Evolutionary conservation across 2,113 vertebrate species (phyloP).

Genomic region (Ondatra zibethicus): DNA sequence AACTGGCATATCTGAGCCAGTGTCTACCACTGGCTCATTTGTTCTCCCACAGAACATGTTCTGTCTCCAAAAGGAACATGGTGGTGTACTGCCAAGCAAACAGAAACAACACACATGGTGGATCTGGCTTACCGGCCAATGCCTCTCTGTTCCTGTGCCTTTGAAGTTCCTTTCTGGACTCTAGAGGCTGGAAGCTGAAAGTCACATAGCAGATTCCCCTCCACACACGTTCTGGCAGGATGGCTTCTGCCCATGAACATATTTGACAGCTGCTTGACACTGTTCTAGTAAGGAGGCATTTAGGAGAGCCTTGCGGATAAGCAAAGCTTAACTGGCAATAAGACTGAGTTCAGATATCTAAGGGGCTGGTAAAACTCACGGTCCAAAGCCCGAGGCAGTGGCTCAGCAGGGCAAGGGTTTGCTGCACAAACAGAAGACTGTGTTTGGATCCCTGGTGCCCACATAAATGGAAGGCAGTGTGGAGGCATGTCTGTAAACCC

Average conservation of each 20-base stretch:
- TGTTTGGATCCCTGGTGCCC: background rate
- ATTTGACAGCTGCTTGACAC: background rate
- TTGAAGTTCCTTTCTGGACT: background rate
- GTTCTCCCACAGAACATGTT: background rate
- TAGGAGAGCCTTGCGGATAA: background rate
- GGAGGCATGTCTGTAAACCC: background rate
- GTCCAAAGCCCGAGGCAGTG: background rate
- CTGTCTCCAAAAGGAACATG: background rate
- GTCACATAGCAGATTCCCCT: background rate
- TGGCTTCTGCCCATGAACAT: background rate
- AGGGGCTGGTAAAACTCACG: background rate
- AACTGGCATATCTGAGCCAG: background rate
- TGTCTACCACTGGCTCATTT: background rate
- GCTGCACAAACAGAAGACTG: background rate
- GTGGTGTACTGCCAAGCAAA: background rate
- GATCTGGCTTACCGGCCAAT: background rate
- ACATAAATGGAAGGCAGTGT: background rate
- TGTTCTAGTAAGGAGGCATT: background rate
- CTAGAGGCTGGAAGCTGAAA: background rate
- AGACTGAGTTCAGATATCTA: background rate
- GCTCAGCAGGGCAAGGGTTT: background rate
- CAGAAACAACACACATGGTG: background rate
- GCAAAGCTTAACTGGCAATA: background rate
- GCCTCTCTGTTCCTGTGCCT: background rate
- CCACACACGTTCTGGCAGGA: background rate